Percentiles rank a stretch among this genome's conserved stretches.
These are phyloP conservation scores for Megalops atlanticus DNA, from an alignment of 2,113 vertebrate species.

Conservation along the genomic window DNA sequence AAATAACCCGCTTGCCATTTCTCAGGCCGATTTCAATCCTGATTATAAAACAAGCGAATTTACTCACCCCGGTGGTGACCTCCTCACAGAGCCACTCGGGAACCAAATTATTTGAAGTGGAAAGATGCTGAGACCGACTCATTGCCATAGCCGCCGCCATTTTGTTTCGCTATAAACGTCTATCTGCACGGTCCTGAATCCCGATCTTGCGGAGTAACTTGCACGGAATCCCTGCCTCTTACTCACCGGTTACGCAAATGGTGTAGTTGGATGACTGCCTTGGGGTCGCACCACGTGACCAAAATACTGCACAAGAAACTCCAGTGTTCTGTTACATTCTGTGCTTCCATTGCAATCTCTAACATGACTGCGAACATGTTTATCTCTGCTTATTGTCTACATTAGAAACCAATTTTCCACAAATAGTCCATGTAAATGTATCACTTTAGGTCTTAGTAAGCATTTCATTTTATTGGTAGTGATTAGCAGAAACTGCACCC, in stretches of 20 bases:
- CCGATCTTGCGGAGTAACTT: neutral
- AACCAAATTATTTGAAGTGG: slow-evolving; percentile 46
- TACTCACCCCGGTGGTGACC: slow-evolving; percentile 77
- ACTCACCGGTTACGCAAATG: neutral
- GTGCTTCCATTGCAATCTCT: too few species aligned
- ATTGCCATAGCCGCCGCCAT: slow-evolving; percentile 61
- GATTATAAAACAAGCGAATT: neutral
- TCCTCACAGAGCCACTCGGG: slow-evolving; percentile 68
- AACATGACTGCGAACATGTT: too few species aligned
- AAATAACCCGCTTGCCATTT: neutral
- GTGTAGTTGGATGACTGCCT: neutral
- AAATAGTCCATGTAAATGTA: too few species aligned
- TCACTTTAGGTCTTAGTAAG: neutral
- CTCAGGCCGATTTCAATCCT: neutral
- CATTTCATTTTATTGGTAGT: neutral
- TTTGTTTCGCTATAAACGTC: slow-evolving; percentile 33
- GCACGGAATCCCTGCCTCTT: neutral
- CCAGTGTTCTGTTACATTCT: too few species aligned
- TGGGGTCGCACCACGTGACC: neutral
- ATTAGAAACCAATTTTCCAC: too few species aligned
- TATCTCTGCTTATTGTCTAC: too few species aligned
- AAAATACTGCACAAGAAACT: neutral
- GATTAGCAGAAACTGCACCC: neutral
- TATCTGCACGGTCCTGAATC: neutral
- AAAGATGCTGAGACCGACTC: slow-evolving; percentile 40